Base-by-base conservation (phyloP, 2,797 vertebrate species). In the Danio choprae region DNA sequence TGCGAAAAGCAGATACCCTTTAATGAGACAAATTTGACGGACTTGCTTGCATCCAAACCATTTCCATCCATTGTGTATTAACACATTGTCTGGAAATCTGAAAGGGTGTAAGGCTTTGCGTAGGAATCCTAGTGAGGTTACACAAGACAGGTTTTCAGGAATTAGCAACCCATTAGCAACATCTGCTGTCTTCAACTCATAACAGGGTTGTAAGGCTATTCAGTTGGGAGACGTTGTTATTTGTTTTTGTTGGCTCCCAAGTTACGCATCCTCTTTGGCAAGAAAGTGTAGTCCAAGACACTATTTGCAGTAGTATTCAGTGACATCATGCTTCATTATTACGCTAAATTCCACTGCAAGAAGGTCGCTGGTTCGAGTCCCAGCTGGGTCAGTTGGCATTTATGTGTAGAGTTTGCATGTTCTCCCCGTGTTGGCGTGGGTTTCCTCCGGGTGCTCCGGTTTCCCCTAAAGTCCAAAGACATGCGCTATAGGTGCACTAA, bases 51-150 rank as follows among this genome's bases (percentile, higher is more conserved):
- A 68, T 51, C n/a, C 44, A 60, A 13, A 16, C 9, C 64, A 75
- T 79, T 81, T 81, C 72, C 79, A 75, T 53, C 15, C 56, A 81
- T 81, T 81, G 78, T 80, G 44, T 81, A 12, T 46, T 68, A n/a
- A 43, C 38, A 65, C 38, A 73, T 62, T 48, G 48, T 38, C 36
- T 60, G 56, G 38, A 62, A 59, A n/a, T 44, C 43, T 29, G 8
- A 44, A 46, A 20, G 13, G 10, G 18, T 59, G 41, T 51, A 70
- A 41, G 55, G 38, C 46, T 65, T 46, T 4, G 2, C 18, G 1
- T 65, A 46, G 43, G n/a, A 20, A 40, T 22, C 29, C 8, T 10
- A 11, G n/a, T 12, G 46, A 63, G 44, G 12, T 29, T 62, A 40
- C 7, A 7, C 48, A 51, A 53, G 12, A 41, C 58, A 9, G 16